Base-by-base conservation (phyloP, 2,113 vertebrate genomes). In the Turnix velox region DNA sequence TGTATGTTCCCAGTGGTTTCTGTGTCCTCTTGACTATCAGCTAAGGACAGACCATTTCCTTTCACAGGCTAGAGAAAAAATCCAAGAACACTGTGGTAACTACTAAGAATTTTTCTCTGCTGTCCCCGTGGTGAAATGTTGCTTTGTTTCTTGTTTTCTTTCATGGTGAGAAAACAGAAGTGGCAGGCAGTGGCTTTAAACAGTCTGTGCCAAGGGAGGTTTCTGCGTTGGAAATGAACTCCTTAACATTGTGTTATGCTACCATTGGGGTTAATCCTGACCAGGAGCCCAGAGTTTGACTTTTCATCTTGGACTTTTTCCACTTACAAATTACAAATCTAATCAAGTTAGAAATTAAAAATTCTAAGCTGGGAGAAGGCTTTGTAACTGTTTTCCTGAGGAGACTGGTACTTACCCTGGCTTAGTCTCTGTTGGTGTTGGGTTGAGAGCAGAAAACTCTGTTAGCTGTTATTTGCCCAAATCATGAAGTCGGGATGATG, bases 261-360 rank as follows among this genome's bases (percentile, higher is more conserved):
- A 35, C 57, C 16, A 2, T 6, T 81, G 28, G n/a, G 15, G 40
- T 82, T 92, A 87, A 68, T 87, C 35, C 52, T 87, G 43, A 91
- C 54, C 52, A 46, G 61, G 48, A 82, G 39, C 69, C 31, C 31
- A 33, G 37, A 2, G 1, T 59, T 82, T 59, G 17, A 31, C 24
- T 72, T 81, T 93, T 89, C 61, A n/a, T 72, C 87, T 72, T 5
- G 3, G 12, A 37, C 84, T 92, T 31, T 94, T 92, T 33, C 57
- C 43, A 9, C 40, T 94, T 87, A 52, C 45, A 75, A 89, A 78
- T 91, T 73, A 63, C 65, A 88, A 59, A 78, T 71, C 65, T 93
- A 78, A 92, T 92, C 77, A 94, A 59, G 3, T 78, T 81, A 81
- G 55, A 79, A 90, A 51, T 78, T 37, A 90, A 86, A 81, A 40